Base-by-base conservation (phyloP, 2,888 invertebrate species). In the Gerris lacustris region DNA sequence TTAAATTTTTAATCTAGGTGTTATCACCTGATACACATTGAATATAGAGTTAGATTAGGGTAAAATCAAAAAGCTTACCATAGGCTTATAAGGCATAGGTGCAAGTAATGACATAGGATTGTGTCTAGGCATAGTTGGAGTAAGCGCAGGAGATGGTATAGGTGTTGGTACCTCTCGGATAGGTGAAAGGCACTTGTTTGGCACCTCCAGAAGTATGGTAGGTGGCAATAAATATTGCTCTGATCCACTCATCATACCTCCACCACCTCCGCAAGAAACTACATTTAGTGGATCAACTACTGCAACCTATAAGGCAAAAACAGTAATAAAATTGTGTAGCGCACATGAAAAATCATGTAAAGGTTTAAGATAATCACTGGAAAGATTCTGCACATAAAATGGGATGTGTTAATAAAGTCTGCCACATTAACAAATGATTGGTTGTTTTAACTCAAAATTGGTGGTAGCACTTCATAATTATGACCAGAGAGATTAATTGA, bases 181-280 rank as follows among this genome's bases (percentile, higher is more conserved):
- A 0, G 91, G 91, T 69, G 90, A 90, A 75, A 91, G 84, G 82
- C 90, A 91, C 81, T 89, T 89, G 78, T 87, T 88, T 77, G 91
- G 90, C 76, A 90, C 88, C 83, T 91, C 91, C 70, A 91, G 83
- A 45, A 90, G 84, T 76, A 91, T 90, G 63, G 88, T 88, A 62
- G 90, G 89, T 70, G 89, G 88, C 79, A 89, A 88, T 63, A 88
- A 82, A 15, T 55, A 15, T 9, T 55, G 55, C 15, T 55, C 55
- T 11, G 55, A 55, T 9, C 55, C 55, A 11, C 11, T 11, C 31
- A 31, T 11, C 31, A 31, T 31, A 31, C 31, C 31, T 31, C 31
- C 31, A 67, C 87, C 81, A 79, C 86, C 88, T 77, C 85, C 84
- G 71, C 74, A 17, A 6, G 72, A 70, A 15, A 71, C 63, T n/a